Base-by-base conservation (phyloP, 2,888 invertebrate species). In the Latheticus oryzae region DNA sequence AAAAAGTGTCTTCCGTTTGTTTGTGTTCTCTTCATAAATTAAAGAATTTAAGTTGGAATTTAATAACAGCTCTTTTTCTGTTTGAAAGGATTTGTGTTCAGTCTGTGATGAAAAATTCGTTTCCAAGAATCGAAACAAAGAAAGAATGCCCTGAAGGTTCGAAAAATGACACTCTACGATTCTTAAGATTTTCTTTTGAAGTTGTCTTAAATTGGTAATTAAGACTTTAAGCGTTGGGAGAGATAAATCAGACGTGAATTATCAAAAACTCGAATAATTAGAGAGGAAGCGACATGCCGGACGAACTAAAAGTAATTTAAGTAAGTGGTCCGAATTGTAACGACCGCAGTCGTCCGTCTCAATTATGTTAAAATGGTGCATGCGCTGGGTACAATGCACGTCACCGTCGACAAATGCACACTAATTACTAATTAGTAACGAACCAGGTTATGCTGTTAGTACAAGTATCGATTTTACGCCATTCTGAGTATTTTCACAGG, bases 371-470 rank as follows among this genome's bases (percentile, higher is more conserved):
- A 50, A 5, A 21, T 26, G 50, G 37, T 40, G 40, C 21, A 51
- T 19, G 40, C 50, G 21, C 13, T 8, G 28, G 24, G 26, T 9
- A 42, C 42, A 42, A 32, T 52, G 42, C 52, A 52, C 28, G 33
- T 42, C 52, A 28, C 40, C 33, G 24, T 52, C 37, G 43, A 54
- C 53, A 45, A 52, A 54, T 54, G 53, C 45, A 54, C 53, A 12
- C 9, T 43, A 54, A 54, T 54, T 54, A 54, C 30, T 45, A 54
- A 54, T 54, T 54, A 54, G 37, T 8, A 35, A 12, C 33, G 24
- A 45, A 35, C 53, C 8, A 23, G 13, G 19, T 26, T 21, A 28
- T 43, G 45, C 26, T 37, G 42, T 40, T 48, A 48, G 26, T 30
- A 38, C 17, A 23, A 11, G 19, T 43, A 54, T 43, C 45, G 53